Conservation (phyloP, 2,797 vertebrate genomes). For the Neosilurus hyrtlii region DNA sequence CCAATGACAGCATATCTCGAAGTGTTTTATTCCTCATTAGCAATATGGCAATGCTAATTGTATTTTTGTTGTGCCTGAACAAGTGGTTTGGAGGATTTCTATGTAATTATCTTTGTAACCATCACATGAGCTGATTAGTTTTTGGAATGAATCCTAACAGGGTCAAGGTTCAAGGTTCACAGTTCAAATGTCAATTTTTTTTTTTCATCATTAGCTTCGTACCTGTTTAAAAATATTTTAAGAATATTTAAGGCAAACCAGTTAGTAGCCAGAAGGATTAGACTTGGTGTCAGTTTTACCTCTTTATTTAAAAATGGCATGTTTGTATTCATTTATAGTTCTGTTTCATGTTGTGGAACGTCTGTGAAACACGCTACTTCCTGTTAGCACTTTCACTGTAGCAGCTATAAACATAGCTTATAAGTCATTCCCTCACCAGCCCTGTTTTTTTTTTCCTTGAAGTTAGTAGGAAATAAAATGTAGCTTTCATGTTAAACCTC, state of each 20-base stretch:
- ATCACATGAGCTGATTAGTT: not conserved
- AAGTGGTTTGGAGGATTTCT: not conserved
- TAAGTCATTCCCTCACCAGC: not conserved
- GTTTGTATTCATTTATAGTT: conserved; percentile 14
- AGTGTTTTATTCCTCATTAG: not conserved
- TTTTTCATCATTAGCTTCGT: not conserved
- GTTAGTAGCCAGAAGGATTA: not conserved
- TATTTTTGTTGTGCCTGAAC: not conserved
- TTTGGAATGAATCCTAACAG: not conserved
- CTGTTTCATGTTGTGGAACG: not conserved
- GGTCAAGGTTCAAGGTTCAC: not conserved
- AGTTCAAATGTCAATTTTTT: not conserved
- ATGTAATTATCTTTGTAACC: not conserved
- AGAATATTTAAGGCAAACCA: not conserved
- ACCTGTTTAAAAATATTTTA: not conserved
- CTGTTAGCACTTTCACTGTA: not conserved
- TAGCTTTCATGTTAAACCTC: not conserved
- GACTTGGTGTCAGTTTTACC: not conserved
- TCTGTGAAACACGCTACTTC: not conserved
- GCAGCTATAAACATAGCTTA: not conserved
- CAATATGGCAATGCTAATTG: not conserved
- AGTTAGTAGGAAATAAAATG: conserved; percentile 1
- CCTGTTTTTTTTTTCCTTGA: not conserved
- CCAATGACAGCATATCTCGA: not conserved
- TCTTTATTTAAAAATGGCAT: not conserved